Base-by-base conservation (phyloP, 2,797 vertebrate genomes). In the Micrastur ruficollis region DNA sequence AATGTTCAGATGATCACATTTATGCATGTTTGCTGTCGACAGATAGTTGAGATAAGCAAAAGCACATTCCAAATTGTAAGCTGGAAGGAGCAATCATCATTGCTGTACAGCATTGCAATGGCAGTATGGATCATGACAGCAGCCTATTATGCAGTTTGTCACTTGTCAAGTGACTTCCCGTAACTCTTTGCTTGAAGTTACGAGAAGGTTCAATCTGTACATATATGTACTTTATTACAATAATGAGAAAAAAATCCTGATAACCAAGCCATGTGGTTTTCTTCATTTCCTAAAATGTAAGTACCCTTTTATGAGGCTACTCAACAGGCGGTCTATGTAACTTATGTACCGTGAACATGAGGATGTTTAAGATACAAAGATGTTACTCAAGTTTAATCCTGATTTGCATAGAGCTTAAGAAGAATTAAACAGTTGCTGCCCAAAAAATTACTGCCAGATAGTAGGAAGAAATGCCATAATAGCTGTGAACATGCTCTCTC, bases 291-390 rank as follows among this genome's bases (percentile, higher is more conserved):
- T 34, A 52, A 56, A 58, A 59, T 44, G 5, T 17, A 36, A 65
- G 11, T 36, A 55, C 55, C 32, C 11, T 58, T 86, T 55, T 25
- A 25, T 23, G 36, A 38, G n/a, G 27, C 47, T 74, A 14, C 56
- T 86, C 21, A 5, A 0, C 4, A 26, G 5, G 11, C 4, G 6
- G 2, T 40, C 34, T 74, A 0, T 40, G 46, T 31, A 14, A 42
- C 1, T 1, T 17, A 18, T 12, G 5, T 21, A 5, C 36, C 1
- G 3, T 11, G 62, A 75, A 40, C 22, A n/a, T 8, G 4, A 42
- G 58, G 31, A 19, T 83, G 6, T 42, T 87, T 31, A 46, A 81
- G 44, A 49, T 29, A 68, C 5, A 20, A 52, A 49, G 38, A 25
- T 47, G 16, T 44, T 76, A 17, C 25, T 79, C 1, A 4, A 26